These are phyloP conservation scores for Anarsia innoxiella DNA, from an alignment of 2,888 invertebrate species.

Conservation along the genomic window DNA sequence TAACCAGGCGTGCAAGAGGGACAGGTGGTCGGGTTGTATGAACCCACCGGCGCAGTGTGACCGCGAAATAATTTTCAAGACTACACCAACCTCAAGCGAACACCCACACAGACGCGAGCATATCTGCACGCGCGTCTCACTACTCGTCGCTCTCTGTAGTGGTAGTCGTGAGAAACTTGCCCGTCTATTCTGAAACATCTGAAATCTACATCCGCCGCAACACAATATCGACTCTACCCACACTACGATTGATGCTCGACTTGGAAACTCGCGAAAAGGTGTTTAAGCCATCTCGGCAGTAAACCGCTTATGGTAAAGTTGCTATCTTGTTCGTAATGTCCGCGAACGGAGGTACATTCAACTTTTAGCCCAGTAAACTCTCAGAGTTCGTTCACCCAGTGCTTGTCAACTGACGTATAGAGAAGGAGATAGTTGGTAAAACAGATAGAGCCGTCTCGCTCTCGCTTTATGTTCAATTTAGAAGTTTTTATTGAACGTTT, in stretches of 20 bases:
- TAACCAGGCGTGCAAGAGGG: slow-evolving; percentile 70
- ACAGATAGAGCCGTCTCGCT: slow-evolving; percentile 52
- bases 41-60: slow-evolving; percentile 69
- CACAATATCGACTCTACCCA: background rate
- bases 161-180: slow-evolving; percentile 73
- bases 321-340: slow-evolving; percentile 76
- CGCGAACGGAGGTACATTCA: slow-evolving; percentile 75
- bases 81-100: slow-evolving; percentile 65
- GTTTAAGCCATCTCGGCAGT: slow-evolving; percentile 38
- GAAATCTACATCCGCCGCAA: slow-evolving; percentile 16
- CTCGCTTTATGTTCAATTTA: slow-evolving; percentile 56
- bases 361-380: slow-evolving; percentile 77
- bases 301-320: slow-evolving; percentile 61
- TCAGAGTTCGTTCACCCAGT: slow-evolving; percentile 73
- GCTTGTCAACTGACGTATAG: slow-evolving; percentile 73
- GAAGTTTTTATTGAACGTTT: slow-evolving; percentile 64
- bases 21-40: slow-evolving; percentile 72
- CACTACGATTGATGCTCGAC: background rate
- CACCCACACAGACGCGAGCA: slow-evolving; percentile 32
- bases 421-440: slow-evolving; percentile 46
- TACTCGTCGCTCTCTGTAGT: slow-evolving; percentile 54
- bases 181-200: slow-evolving; percentile 36
- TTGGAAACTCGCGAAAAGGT: slow-evolving; percentile 29
- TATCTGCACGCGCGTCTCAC: slow-evolving; percentile 59
- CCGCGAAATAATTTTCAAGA: slow-evolving; percentile 76